phyloP scores from a whole-genome alignment of 64 coral and sea anemone genomes.

The Dendrophyllia cribrosa region DNA sequence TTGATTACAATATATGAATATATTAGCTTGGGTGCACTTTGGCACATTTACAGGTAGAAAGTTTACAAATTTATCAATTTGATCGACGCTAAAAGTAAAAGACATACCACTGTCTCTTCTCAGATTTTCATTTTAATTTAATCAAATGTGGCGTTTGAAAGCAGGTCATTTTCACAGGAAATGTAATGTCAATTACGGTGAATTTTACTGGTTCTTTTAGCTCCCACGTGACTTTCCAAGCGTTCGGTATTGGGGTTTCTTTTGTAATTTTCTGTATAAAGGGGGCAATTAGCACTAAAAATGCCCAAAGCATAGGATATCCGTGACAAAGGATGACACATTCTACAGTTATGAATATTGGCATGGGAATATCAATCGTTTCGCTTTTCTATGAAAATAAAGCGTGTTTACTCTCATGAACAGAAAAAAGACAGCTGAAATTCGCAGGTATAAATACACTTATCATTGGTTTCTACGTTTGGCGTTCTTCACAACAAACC shows the following conservation, averaged over 20 bases:
- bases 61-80: no score
- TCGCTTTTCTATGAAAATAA: not conserved
- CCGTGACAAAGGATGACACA: not conserved
- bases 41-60: no score
- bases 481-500: not conserved
- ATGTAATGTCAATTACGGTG: not conserved
- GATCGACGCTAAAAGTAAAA: not conserved
- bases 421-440: not conserved
- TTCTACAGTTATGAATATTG: not conserved
- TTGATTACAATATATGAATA: no score
- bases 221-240: not conserved
- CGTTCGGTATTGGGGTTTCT: not conserved
- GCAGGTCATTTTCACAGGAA: not conserved
- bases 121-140: not conserved
- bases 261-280: not conserved
- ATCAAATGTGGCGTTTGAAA: not conserved
- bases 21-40: no score
- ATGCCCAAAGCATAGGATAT: not conserved
- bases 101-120: not conserved
- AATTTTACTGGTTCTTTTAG: not conserved
- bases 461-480: not conserved
- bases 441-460: no score
- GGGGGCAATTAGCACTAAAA: constrained; percentile 8
- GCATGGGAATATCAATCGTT: not conserved
- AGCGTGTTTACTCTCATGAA: not conserved